A percentile compares a stretch with the other conserved stretches of the same genome.
These are phyloP conservation scores for Paramormyrops kingsleyae DNA, from an alignment of 2,113 vertebrate species.

Conservation along the genomic window DNA sequence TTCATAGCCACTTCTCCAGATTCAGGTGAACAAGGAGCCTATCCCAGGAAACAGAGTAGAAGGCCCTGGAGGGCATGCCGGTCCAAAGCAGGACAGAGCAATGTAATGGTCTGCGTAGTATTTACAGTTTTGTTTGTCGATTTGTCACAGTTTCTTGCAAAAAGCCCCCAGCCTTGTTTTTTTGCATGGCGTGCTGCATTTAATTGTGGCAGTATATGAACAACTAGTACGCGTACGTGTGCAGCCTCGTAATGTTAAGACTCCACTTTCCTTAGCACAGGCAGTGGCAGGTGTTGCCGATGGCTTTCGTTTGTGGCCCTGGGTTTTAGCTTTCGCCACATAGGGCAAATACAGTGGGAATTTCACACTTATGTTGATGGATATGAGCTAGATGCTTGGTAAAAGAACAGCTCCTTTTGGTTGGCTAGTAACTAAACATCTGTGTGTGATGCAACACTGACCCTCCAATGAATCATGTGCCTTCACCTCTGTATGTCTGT, in stretches of 20 bases:
- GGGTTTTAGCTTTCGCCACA: not conserved
- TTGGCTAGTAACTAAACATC: not conserved
- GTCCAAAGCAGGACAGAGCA: not conserved
- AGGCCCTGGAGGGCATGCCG: not conserved
- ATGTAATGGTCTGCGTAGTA: not conserved
- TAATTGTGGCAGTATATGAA: not conserved
- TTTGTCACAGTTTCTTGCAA: not conserved
- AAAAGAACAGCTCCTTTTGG: not conserved
- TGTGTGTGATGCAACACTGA: not conserved
- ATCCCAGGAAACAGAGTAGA: not conserved
- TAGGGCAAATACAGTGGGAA: not conserved
- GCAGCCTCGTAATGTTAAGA: not conserved
- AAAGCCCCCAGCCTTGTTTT: not conserved
- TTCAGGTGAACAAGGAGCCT: not conserved
- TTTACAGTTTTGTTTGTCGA: not conserved
- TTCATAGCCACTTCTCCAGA: not conserved
- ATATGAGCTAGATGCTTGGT: not conserved
- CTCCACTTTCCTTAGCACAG: not conserved
- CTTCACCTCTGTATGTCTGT: not conserved
- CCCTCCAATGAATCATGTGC: not conserved
- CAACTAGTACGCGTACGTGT: not conserved
- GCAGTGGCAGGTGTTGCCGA: not conserved
- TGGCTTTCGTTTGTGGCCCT: not conserved
- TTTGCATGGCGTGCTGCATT: not conserved
- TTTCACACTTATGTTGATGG: not conserved